phyloP scores from a whole-genome alignment of 2,888 invertebrate genomes.

The Macrosoma leucophasiata region DNA sequence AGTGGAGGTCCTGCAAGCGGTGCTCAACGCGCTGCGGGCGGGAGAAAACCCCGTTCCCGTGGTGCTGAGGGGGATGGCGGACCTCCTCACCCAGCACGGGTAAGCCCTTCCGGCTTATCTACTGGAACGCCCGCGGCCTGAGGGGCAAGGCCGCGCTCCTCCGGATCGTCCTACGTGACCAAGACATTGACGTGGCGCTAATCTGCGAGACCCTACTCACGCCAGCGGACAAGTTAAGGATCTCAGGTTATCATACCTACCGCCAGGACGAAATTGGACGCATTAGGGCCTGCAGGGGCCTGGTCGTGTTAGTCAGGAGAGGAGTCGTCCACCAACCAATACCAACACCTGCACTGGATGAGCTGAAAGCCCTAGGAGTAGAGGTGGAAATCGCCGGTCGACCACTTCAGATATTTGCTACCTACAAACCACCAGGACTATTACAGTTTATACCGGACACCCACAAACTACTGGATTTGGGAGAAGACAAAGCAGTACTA shows the following conservation, averaged over 20 bases:
- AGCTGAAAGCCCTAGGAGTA: background rate
- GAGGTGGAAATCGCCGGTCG: background rate
- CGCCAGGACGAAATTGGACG: background rate
- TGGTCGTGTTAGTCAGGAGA: background rate
- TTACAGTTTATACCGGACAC: background rate
- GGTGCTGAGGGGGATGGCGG: background rate
- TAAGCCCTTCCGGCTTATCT: background rate
- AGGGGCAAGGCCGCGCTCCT: background rate
- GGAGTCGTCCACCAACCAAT: background rate
- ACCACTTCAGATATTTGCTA: background rate
- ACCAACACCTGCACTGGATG: background rate
- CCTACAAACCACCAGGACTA: background rate
- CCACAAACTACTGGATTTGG: background rate
- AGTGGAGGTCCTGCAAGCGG: background rate
- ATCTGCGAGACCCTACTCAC: conserved; percentile 1
- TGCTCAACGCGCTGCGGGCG: background rate
- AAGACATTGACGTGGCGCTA: background rate
- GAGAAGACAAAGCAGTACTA: background rate
- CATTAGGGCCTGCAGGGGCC: background rate
- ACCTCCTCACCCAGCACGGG: background rate
- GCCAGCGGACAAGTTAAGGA: too few species aligned
- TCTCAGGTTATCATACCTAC: too few species aligned
- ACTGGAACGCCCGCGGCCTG: background rate
- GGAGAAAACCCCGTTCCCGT: background rate
- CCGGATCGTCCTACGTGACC: background rate